Base-by-base conservation (phyloP, 92 coral and sea anemone genomes). In the Virgularia gustaviana region DNA sequence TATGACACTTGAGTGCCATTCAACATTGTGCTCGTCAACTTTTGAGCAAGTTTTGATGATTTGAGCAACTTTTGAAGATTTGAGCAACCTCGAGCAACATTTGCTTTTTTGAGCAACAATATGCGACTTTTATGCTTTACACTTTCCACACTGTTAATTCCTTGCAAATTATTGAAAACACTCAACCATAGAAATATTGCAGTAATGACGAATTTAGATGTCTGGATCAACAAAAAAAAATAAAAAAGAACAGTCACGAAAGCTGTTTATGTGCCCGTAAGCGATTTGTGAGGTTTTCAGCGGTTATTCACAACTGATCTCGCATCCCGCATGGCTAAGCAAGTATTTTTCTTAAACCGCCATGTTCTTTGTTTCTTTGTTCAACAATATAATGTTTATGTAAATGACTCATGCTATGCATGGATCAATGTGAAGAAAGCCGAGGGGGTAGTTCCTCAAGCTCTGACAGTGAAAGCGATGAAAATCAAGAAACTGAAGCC, bases 401-500 rank as follows among this genome's bases (percentile, higher is more conserved):
- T 41, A 41, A 41, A 41, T 41, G 47, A 41, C 47, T 41, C 47
- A 41, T 41, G 47, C 47, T 41, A 41, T 41, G 47, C 47, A 41
- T 41, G n/a, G 47, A 43, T 22, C 13, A 43, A 22, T 13, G n/a
- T 43, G 51, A 43, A 13, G n/a, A 43, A 3, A 16, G 20, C n/a
- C 51, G 20, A 43, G n/a, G 20, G 51, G 51, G 51, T 1, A 22
- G 20, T 13, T 13, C 13, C 20, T 13, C 51, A 13, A 13, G n/a
- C 51, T 43, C 51, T 41, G 49, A 43, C n/a, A 13, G n/a, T 13
- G 51, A 43, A 13, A 43, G 20, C 76, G 70, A 78, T 70, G 78
- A 78, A 66, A 70, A 78, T 70, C 67, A 27, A 78, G 70, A 70
- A 64, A 65, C 65, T 49, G 9, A 74, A 52, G 76, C 64, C 47